Base-by-base conservation (phyloP, 2,113 vertebrate genomes). In the Tragelaphus buxtoni region DNA sequence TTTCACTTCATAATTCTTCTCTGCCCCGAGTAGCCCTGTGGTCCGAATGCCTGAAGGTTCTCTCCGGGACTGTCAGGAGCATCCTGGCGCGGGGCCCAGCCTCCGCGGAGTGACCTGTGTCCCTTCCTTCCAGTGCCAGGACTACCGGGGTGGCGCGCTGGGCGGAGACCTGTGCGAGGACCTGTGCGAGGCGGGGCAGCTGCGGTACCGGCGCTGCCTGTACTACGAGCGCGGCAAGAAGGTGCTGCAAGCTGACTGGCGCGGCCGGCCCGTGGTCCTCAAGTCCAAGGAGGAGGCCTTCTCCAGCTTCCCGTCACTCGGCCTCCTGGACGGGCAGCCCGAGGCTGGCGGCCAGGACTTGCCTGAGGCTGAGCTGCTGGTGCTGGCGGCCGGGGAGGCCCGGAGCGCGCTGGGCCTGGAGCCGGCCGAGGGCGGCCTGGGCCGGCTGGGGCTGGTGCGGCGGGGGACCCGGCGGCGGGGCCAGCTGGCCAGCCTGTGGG, bases 191-290 rank as follows among this genome's bases (percentile, higher is more conserved):
- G 98, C 98, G 1, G 98, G 99, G 60, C 98, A 97, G 82, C 98
- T 99, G 80, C 98, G 98, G 94, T 99, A 99, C 98, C 99, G 98
- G 81, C 99, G 99, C 96, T 99, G 99, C 85, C 99, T 99, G 74
- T 99, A 99, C 98, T 99, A 99, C 3, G 99, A 99, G 96, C 98
- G 99, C 26, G 99, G 99, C 61, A 99, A 99, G 98, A 99, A 99
- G 98, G 99, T 99, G 97, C 99, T 99, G 80, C 99, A 99, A 97
- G 99, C 99, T 0, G 99, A 98, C 60, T 99, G 99, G 99, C 99
- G 99, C 32, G 99, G 99, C 45, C 98, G 96, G 32, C 99, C 99
- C 6, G 88, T 99, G 56, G 98, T 99, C 96, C 98, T 99, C 96
- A 99, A 99, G 97, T 99, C 99, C 97, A 99, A 99, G 94, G 99